phyloP scores from a whole-genome alignment of 2,797 vertebrate species.

The Coluber constrictor region DNA sequence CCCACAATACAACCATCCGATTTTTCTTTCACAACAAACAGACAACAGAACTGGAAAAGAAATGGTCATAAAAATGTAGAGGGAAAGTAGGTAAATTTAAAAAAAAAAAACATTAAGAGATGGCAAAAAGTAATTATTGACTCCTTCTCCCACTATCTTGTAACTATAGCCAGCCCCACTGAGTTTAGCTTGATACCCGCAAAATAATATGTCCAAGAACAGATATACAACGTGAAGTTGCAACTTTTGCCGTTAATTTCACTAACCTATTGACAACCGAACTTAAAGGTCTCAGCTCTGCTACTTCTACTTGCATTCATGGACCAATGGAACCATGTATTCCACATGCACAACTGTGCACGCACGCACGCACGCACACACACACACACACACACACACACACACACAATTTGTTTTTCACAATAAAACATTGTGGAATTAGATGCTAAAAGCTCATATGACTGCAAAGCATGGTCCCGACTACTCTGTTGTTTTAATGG shows the following conservation, averaged over 20 bases:
- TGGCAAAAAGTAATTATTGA: neutral
- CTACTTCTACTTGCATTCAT: neutral
- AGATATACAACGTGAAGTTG: neutral
- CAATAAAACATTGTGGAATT: neutral
- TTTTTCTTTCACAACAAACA: conserved; percentile 59
- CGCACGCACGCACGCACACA: too few relatives aligned
- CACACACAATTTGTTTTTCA: neutral
- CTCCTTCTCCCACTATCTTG: neutral
- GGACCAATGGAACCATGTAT: neutral
- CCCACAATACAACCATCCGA: conserved; percentile 38
- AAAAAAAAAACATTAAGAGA: conserved; percentile 42
- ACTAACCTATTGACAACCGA: neutral
- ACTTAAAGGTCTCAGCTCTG: neutral
- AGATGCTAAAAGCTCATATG: neutral
- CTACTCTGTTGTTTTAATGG: conserved; percentile 15
- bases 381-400: too few relatives aligned
- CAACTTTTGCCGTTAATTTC: neutral
- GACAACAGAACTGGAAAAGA: conserved; percentile 48
- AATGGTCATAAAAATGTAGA: conserved; percentile 35
- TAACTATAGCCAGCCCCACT: neutral
- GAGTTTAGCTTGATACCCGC: too few relatives aligned
- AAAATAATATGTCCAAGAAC: neutral
- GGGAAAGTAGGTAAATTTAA: conserved; percentile 41
- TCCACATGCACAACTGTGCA: neutral
- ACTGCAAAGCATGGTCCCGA: neutral